Evolutionary conservation across 2,113 vertebrate genomes (phyloP).

Genomic region (Dromiciops gliroides): DNA sequence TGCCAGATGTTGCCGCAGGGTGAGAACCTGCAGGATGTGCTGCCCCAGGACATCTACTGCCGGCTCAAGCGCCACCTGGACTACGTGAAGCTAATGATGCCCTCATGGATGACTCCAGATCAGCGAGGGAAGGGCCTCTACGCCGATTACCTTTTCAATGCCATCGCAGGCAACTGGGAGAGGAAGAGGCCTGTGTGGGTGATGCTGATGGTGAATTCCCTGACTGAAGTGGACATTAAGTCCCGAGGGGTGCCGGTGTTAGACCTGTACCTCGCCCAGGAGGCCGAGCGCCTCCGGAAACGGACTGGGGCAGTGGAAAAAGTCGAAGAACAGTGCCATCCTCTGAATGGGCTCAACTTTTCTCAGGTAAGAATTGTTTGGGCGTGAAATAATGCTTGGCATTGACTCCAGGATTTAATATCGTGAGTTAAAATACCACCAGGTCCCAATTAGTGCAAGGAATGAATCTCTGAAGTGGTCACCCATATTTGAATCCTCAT

Average conservation of each 20-base stretch:
- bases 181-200: conserved; percentile 92
- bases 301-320: conserved; percentile 91
- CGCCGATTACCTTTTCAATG: conserved; percentile 93
- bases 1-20: conserved; percentile 92
- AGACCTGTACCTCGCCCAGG: conserved; percentile 93
- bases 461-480: background rate
- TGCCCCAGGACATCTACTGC: conserved; percentile 89
- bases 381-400: background rate
- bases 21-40: conserved; percentile 90
- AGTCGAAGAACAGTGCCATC: conserved; percentile 94
- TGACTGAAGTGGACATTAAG: conserved; percentile 91
- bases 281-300: conserved; percentile 91
- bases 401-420: background rate
- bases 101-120: conserved; percentile 93
- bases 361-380: conserved; percentile 87
- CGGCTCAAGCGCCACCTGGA: conserved; percentile 91
- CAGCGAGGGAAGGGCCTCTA: conserved; percentile 92
- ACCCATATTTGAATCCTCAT: background rate
- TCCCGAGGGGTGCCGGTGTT: conserved; percentile 89
- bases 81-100: conserved; percentile 93
- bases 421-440: background rate
- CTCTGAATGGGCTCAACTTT: conserved; percentile 92
- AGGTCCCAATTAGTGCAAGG: background rate
- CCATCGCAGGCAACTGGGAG: conserved; percentile 94
- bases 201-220: conserved; percentile 94